Evolutionary conservation across 2,888 invertebrate genomes (phyloP), one percentile per base, ranked within the genome.

Genomic region (Euproctis similis): DNA sequence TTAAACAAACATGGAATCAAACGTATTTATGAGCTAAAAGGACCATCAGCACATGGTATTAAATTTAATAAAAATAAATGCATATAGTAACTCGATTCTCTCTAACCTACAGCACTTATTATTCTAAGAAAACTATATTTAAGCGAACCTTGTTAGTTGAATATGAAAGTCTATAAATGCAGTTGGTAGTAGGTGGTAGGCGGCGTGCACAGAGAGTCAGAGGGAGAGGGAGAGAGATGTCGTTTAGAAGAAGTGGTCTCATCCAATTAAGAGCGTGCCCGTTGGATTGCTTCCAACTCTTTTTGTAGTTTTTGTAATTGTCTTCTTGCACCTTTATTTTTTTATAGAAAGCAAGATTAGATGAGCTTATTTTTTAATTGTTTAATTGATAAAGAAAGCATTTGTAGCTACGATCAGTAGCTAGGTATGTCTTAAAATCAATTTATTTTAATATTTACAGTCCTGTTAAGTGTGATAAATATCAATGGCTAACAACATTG

Each of bases 231-330:
- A n/a, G 4, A 46, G 54, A 53, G 62, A 68, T 69, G 70, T 71
- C 77, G 70, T 78, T 77, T 75, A 74, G 68, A 74, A 59, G 72
- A 77, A 81, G 75, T 75, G 69, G 74, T 75, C 74, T 74, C 78
- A 78, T 82, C 77, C 81, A 82, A 82, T 82, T 81, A 82, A 77
- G 74, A 78, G 65, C 68, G 64, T 60, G 65, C 66, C 59, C 69
- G 59, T 66, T 78, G 78, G 73, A 81, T 76, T 76, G 78, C 70
- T 75, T 72, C 68, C 70, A 73, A 64, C 62, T 60, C n/a, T 68
- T 73, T 71, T 69, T 71, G 67, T 66, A 69, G 69, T 74, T 74
- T 76, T 75, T 73, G 66, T 71, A 77, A 82, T 77, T 75, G 73
- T 76, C 72, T 68, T 59, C 56, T 46, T 42, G 52, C 60, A 52